phyloP scores from a whole-genome alignment of 2,888 invertebrate genomes.

The Andrena fulva region DNA sequence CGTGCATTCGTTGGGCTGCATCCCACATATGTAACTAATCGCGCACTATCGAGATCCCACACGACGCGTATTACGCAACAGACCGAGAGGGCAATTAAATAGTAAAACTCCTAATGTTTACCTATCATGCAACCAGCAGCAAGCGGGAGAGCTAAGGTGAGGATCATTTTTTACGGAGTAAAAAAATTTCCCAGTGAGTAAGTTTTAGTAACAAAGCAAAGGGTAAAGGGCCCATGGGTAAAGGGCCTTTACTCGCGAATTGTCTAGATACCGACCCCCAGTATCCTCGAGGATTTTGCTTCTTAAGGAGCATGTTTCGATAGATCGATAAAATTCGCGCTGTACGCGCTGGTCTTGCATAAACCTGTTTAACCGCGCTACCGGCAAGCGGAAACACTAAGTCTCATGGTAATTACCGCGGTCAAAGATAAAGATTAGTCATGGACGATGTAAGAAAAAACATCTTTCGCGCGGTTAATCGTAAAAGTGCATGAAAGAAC shows the following conservation, averaged over 20 bases:
- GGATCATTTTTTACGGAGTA: neutral
- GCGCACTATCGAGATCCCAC: conserved; percentile 31
- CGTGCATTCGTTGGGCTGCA: conserved; percentile 50
- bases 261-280: neutral
- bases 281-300: neutral
- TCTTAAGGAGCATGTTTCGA: neutral
- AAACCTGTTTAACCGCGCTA: conserved; percentile 16
- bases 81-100: conserved; percentile 55
- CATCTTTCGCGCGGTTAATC: no score
- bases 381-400: conserved; percentile 1
- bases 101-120: conserved; percentile 49
- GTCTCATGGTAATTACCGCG: conserved; percentile 1
- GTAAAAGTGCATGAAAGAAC: no score
- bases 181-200: no score
- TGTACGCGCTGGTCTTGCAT: neutral
- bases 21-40: conserved; percentile 52
- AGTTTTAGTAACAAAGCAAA: no score
- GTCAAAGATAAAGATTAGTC: neutral
- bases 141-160: conserved; percentile 24
- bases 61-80: conserved; percentile 52
- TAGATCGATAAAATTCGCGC: neutral
- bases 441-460: neutral
- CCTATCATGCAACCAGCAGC: conserved; percentile 40
- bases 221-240: no score
- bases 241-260: neutral